Evolutionary conservation across 2,888 invertebrate species (phyloP).

Genomic region (Archips xylosteana): DNA sequence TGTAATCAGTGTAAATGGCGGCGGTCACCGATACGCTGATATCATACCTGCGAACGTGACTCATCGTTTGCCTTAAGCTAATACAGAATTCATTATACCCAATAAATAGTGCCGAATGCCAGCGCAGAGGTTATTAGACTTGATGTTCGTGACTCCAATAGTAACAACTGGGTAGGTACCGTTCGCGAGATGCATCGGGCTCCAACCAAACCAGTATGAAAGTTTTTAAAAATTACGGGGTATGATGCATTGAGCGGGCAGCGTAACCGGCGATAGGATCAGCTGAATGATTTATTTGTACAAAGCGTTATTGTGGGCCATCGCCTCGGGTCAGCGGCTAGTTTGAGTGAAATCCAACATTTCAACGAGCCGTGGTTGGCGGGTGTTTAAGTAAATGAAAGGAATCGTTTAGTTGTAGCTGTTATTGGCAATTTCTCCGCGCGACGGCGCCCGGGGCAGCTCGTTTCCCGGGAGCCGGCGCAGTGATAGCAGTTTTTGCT

Average conservation of each 20-base stretch:
- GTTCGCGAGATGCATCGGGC: neutral
- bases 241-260: constrained; percentile 30
- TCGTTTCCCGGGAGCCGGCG: constrained; percentile 75
- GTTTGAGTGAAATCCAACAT: constrained; percentile 69
- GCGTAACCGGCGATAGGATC: constrained; percentile 33
- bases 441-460: constrained; percentile 69
- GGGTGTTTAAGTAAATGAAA: constrained; percentile 66
- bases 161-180: neutral
- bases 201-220: constrained; percentile 26
- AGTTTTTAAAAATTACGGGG: constrained; percentile 28
- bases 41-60: constrained; percentile 35
- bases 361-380: constrained; percentile 54
- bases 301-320: constrained; percentile 48
- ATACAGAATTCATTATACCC: constrained; percentile 23
- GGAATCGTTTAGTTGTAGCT: constrained; percentile 67
- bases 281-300: constrained; percentile 38
- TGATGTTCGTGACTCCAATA: constrained; percentile 8
- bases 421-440: constrained; percentile 72
- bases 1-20: constrained; percentile 38
- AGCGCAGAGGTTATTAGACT: constrained; percentile 24
- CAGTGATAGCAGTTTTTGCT: constrained; percentile 79
- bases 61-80: constrained; percentile 38
- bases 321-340: constrained; percentile 59
- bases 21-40: constrained; percentile 38
- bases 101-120: constrained; percentile 17